Percentiles rank a stretch among this genome's conserved stretches.
Evolutionary conservation across 2,113 vertebrate genomes (phyloP).

Genomic region (Hoplias malabaricus): DNA sequence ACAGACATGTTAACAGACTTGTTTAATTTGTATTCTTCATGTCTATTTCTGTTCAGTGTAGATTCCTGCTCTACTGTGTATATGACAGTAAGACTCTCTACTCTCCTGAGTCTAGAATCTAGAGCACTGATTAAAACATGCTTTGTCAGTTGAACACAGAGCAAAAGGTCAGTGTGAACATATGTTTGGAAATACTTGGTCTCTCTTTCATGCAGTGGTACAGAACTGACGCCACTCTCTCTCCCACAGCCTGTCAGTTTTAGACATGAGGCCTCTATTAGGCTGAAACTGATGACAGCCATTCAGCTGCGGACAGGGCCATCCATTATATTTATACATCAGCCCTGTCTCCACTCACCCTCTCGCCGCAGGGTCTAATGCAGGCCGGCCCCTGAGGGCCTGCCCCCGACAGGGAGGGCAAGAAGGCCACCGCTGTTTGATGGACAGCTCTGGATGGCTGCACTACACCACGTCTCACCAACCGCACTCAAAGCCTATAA

Average conservation of each 20-base stretch:
- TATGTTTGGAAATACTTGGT: constrained; percentile 4
- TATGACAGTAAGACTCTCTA: too few relatives aligned
- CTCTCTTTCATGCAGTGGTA: neutral
- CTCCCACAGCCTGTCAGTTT: constrained; percentile 41
- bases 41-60: too few relatives aligned
- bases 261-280: constrained; percentile 42
- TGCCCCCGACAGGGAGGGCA: constrained; percentile 27
- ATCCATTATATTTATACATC: constrained; percentile 54
- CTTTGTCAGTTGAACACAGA: neutral
- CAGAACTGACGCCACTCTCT: constrained; percentile 18
- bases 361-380: constrained; percentile 34
- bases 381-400: constrained; percentile 36
- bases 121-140: neutral
- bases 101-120: too few relatives aligned
- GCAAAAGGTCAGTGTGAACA: neutral
- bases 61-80: too few relatives aligned
- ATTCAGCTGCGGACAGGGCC: constrained; percentile 47
- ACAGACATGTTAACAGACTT: too few relatives aligned
- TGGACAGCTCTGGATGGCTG: constrained; percentile 38
- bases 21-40: too few relatives aligned
- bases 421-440: constrained; percentile 38
- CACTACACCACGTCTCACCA: constrained; percentile 1
- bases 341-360: constrained; percentile 38
- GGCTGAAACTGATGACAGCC: constrained; percentile 46
- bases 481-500: constrained; percentile 32